phyloP scores from a whole-genome alignment of 1,140 invertebrate genomes.

The Bombus consobrinus region DNA sequence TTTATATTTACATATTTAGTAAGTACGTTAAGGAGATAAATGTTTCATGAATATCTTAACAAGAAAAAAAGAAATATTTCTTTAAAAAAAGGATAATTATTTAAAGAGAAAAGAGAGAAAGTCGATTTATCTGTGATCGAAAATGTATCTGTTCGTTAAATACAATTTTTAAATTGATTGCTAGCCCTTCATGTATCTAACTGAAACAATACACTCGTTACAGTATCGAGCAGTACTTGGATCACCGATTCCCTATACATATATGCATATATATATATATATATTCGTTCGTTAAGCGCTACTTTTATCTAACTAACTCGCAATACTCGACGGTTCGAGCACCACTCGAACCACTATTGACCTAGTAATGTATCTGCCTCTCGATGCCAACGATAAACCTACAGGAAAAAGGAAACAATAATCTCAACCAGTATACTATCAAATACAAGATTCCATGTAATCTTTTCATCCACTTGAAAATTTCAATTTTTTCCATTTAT shows the following conservation, averaged over 20 bases:
- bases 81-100: not conserved
- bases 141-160: not conserved
- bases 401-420: not conserved
- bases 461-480: not conserved
- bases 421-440: not conserved
- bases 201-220: not conserved
- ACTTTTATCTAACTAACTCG: not conserved
- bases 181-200: not conserved
- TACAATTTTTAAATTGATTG: not conserved
- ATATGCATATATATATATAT: not conserved
- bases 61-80: not conserved
- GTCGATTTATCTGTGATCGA: not conserved
- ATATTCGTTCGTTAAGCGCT: not conserved
- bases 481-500: not conserved
- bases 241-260: not conserved
- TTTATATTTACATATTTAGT: too few species aligned
- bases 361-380: slow-evolving; percentile 1
- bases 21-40: too few species aligned
- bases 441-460: not conserved
- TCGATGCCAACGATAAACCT: not conserved
- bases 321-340: not conserved
- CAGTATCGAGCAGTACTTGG: not conserved
- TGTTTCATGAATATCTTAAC: too few species aligned
- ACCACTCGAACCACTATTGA: not conserved
- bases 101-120: not conserved